Evolutionary conservation across 2,888 invertebrate species (phyloP), one percentile per base, ranked within the genome.

Genomic region (Chloroclysta siterata): DNA sequence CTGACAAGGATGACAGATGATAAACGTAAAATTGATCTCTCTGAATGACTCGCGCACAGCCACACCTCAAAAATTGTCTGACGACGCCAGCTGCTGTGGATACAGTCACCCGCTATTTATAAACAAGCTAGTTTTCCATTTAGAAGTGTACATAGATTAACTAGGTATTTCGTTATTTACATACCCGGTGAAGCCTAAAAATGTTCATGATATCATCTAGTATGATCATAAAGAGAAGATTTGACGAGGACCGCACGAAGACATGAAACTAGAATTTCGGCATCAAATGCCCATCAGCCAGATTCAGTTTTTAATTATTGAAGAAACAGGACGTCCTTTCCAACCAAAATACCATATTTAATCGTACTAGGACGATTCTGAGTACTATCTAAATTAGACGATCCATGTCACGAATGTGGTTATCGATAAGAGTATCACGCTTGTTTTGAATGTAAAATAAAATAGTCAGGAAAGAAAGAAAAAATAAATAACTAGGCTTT

Each of bases 31-130:
- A 72, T 76, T 51, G 73, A 71, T 71, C 63, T 72, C 66, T 53
- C 44, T 5, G 29, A 57, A 22, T 64, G 60, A 73, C 65, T 67
- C 71, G 73, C 71, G 71, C 80, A 74, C 81, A 39, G 36, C 36
- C 36, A 74, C 81, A 71, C 82, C 83, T 81, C 76, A 72, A 57
- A 77, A 78, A 79, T 81, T 79, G 75, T 77, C 8, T 71, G 76
- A 75, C 74, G 70, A 75, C 73, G 75, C 74, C 78, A 73, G 71
- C 62, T 70, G 55, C 36, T 39, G 11, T 60, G 60, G 68, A 59
- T 62, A 61, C 71, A 72, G 72, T 79, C 77, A 79, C 61, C 65
- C 65, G 67, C 70, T 84, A 83, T 84, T 80, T 81, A 80, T 81
- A 82, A 63, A 72, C 69, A 69, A 66, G 76, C 78, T 74, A 74